Conservation (phyloP, 2,888 invertebrate genomes). For the Watsonalla binaria region DNA sequence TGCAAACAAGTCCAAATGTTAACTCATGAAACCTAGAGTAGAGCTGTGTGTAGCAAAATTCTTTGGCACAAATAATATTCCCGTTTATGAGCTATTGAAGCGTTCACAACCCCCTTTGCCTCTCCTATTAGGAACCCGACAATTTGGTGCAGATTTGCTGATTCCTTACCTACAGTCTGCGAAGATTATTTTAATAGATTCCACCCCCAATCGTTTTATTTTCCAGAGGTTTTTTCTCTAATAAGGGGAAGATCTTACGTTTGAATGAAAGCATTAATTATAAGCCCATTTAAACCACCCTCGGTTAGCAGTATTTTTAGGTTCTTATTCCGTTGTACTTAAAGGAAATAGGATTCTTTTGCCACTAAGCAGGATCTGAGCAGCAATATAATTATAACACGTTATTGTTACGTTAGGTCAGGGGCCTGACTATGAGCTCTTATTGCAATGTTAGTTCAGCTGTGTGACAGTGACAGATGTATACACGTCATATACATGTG, state of each 20-base stretch:
- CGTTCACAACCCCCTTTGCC: slow-evolving; percentile 3
- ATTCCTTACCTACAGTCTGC: slow-evolving; percentile 15
- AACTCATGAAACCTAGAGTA: too few species aligned
- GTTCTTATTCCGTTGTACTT: background rate
- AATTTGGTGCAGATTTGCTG: slow-evolving; percentile 20
- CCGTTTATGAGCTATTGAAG: slow-evolving; percentile 14
- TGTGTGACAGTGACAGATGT: too few species aligned
- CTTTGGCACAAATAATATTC: slow-evolving; percentile 12
- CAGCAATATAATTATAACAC: too few species aligned
- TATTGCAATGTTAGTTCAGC: too few species aligned
- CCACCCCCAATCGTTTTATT: slow-evolving; percentile 7
- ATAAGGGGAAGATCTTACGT: background rate
- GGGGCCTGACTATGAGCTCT: too few species aligned
- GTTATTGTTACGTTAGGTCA: too few species aligned
- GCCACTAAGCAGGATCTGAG: too few species aligned
- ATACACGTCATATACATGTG: too few species aligned
- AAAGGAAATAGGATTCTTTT: too few species aligned
- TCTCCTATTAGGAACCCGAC: slow-evolving; percentile 16
- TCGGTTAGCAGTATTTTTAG: background rate
- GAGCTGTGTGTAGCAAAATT: slow-evolving; percentile 10
- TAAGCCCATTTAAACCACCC: background rate
- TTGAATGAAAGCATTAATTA: background rate
- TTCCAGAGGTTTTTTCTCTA: background rate
- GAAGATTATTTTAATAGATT: slow-evolving; percentile 24
- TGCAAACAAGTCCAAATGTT: too few species aligned